A percentile compares a stretch with the other conserved stretches of the same genome.
Conservation (phyloP, 2,888 invertebrate species). For the Cremastinae sp. region DNA sequence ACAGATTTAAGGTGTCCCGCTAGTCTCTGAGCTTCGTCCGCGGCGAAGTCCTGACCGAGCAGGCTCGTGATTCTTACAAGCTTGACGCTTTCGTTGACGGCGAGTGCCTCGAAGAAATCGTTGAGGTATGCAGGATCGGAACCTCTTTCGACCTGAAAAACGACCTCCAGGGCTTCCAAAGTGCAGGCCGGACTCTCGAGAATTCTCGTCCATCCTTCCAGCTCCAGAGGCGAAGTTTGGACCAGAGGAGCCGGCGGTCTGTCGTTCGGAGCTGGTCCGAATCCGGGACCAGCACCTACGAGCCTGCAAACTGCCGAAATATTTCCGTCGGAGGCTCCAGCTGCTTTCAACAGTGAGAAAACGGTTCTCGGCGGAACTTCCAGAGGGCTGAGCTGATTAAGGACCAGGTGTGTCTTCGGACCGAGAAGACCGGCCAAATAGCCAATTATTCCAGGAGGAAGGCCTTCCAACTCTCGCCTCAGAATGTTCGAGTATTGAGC, state of each 20-base stretch:
- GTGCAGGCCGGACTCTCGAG: slow-evolving; percentile 81
- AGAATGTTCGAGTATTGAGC: slow-evolving; percentile 82
- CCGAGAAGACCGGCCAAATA: slow-evolving; percentile 82
- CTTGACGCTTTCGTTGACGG: slow-evolving; percentile 82
- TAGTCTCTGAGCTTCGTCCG: slow-evolving; percentile 81
- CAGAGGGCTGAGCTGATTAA: slow-evolving; percentile 81
- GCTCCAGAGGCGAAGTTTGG: slow-evolving; percentile 80
- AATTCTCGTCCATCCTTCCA: slow-evolving; percentile 82
- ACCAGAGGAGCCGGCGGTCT: slow-evolving; percentile 76
- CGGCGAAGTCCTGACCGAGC: slow-evolving; percentile 82
- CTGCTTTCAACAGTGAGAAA: slow-evolving; percentile 82
- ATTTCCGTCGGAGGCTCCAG: slow-evolving; percentile 82
- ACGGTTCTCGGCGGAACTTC: slow-evolving; percentile 82
- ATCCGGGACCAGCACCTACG: slow-evolving; percentile 80
- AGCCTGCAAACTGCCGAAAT: slow-evolving; percentile 82
- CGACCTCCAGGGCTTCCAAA: slow-evolving; percentile 81
- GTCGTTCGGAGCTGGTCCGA: slow-evolving; percentile 79
- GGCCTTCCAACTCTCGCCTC: slow-evolving; percentile 81
- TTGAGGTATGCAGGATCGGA: slow-evolving; percentile 80
- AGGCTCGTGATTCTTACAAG: slow-evolving; percentile 82
- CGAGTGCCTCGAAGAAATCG: slow-evolving; percentile 81
- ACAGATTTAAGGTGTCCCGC: slow-evolving; percentile 81
- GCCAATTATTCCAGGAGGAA: slow-evolving; percentile 80
- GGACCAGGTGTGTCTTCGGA: slow-evolving; percentile 81
- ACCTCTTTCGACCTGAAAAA: slow-evolving; percentile 81